Conservation (phyloP, 2,113 vertebrate species). For the Tricholaema leucomelas region DNA sequence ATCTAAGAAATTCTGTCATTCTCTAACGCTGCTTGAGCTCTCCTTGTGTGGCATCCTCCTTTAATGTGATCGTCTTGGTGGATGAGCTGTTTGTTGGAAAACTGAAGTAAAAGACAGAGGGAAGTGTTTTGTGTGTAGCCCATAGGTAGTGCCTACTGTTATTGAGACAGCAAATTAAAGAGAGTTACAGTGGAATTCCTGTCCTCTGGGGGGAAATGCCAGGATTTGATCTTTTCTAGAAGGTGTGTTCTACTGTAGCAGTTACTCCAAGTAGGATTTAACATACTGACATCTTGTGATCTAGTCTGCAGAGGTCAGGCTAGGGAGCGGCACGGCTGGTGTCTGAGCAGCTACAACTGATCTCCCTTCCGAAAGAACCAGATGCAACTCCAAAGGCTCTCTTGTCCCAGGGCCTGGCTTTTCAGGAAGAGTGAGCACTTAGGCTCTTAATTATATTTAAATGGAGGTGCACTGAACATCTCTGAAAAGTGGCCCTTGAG, state of each 20-base stretch:
- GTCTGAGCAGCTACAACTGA: not conserved
- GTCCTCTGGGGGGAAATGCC: no score
- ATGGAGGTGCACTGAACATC: not conserved
- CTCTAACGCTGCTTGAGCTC: not conserved
- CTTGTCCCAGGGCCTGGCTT: not conserved
- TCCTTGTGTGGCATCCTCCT: not conserved
- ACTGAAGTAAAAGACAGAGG: not conserved
- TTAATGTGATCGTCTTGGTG: not conserved
- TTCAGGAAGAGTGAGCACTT: not conserved
- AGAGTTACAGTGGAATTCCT: not conserved
- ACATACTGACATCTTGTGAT: not conserved
- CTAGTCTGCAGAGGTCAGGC: not conserved
- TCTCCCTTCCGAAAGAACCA: not conserved
- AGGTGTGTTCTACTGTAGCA: rapidly evolving
- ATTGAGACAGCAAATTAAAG: not conserved
- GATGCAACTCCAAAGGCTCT: not conserved
- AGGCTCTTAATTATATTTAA: not conserved
- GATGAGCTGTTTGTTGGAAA: not conserved
- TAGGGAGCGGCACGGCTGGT: not conserved
- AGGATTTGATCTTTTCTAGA: not conserved
- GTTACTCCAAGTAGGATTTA: not conserved
- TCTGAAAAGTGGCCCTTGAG: not conserved
- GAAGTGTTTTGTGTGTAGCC: not conserved
- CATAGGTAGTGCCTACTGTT: not conserved
- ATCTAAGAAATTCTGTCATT: no score